Evolutionary conservation across 2,888 invertebrate species (phyloP), one percentile per base, ranked within the genome.

Genomic region (Oscheius onirici): DNA sequence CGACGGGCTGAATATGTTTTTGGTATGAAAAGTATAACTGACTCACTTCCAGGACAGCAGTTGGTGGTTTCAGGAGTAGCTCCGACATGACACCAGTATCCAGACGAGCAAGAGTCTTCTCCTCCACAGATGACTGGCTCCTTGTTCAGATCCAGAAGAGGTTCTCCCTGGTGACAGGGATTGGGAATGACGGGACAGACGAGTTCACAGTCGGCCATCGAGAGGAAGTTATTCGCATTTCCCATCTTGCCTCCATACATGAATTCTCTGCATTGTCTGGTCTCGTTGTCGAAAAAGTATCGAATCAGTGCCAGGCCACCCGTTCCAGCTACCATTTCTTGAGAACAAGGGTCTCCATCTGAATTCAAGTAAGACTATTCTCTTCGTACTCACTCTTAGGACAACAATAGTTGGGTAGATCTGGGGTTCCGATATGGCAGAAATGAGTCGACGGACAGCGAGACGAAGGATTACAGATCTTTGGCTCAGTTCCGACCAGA

Each of bases 31-130:
- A 17, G n/a, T n/a, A 20, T 24, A 20, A 26, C 20, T n/a, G 17
- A 49, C 84, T 76, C 55, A 86, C 84, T 82, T 77, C 85, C 84
- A 44, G 86, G 86, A 75, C 87, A 87, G 69, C 87, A 87, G 71
- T 86, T 87, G 43, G 87, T 87, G 10, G 83, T 84, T 68, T 83
- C 83, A 8, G 85, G 86, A 11, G 82, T 76, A 24, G 78, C 81
- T 41, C 87, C 87, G 15, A 86, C 83, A 63, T 87, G 87, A 68
- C 87, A 87, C 78, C 81, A 87, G 73, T 81, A 87, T 52, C 86
- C 84, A 43, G 75, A 67, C 13, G 81, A 75, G 58, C 84, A 83
- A 10, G 78, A 80, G 57, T 84, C 79, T 60, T 79, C 81, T 68
- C 85, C 85, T n/a, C 86, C 86, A 71, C 86, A 86, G 68, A 86